Evolutionary conservation across 2,797 vertebrate species (phyloP).

Genomic region (Cyclura pinguis): DNA sequence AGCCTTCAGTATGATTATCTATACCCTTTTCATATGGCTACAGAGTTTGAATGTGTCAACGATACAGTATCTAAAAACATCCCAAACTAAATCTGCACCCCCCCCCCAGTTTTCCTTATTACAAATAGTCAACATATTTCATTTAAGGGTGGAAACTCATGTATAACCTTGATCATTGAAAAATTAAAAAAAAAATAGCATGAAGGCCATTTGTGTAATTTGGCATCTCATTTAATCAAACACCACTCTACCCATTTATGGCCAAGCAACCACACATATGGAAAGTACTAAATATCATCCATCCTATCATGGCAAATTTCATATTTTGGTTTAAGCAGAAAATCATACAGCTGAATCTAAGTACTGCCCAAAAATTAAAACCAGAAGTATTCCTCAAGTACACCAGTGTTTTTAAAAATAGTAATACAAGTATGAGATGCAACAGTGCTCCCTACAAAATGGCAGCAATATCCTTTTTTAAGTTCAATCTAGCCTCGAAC

Average conservation of each 20-base stretch:
- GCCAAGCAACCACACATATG: neutral
- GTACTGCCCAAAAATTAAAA: neutral
- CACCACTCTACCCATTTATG: neutral
- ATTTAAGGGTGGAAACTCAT: neutral
- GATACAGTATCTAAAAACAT: too few species aligned
- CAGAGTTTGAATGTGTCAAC: neutral
- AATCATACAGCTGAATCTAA: neutral
- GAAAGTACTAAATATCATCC: neutral
- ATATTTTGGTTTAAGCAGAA: neutral
- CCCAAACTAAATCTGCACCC: neutral
- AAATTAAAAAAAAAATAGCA: too few species aligned
- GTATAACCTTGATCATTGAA: neutral
- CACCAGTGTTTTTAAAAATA: neutral
- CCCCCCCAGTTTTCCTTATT: neutral
- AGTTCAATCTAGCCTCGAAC: neutral
- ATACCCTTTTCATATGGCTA: neutral
- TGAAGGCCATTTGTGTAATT: neutral
- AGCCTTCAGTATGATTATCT: neutral
- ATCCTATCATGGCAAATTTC: too few species aligned
- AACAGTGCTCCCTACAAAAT: neutral
- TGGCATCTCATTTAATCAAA: neutral
- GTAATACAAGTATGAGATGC: too few species aligned
- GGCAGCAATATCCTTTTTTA: neutral
- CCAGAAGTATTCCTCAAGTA: neutral
- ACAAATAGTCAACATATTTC: neutral